Evolutionary conservation across 2,797 vertebrate species (phyloP).

Genomic region (Uromys caudimaculatus): DNA sequence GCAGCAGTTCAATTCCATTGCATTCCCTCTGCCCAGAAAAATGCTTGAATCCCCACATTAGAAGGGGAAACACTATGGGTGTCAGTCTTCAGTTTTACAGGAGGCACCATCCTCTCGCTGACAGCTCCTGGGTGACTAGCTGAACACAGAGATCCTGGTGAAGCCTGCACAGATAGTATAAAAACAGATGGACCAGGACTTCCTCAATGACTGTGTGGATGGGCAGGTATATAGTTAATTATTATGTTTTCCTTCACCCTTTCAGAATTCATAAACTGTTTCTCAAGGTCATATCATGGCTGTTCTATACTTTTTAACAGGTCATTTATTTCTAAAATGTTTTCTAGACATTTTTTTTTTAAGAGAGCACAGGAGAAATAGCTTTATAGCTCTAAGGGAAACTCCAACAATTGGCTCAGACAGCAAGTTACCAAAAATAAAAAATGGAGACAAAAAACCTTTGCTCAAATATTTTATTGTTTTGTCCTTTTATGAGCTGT

Average conservation of each 20-base stretch:
- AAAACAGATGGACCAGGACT: conserved; percentile 68
- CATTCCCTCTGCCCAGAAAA: not conserved
- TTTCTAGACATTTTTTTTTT: not conserved
- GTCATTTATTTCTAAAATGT: conserved; percentile 65
- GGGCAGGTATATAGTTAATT: conserved; percentile 65
- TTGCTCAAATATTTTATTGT: conserved; percentile 10
- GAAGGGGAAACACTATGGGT: not conserved
- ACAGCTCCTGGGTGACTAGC: not conserved
- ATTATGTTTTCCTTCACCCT: conserved; percentile 71
- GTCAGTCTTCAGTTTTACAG: not conserved
- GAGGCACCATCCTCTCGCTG: not conserved
- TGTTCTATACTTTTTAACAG: conserved; percentile 79
- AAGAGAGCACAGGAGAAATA: conserved; percentile 51
- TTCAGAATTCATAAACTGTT: conserved; percentile 77
- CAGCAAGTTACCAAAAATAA: not conserved
- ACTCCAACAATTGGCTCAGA: conserved; percentile 7
- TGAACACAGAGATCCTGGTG: conserved; percentile 10
- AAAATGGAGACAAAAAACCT: not conserved
- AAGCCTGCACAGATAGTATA: conserved; percentile 54
- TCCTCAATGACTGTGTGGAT: conserved; percentile 21
- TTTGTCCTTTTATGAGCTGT: not conserved
- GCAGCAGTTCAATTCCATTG: not conserved
- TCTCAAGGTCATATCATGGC: conserved; percentile 71
- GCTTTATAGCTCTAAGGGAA: conserved; percentile 2
- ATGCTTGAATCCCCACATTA: not conserved